Evolutionary conservation across 2,888 invertebrate species (phyloP), one percentile per base, ranked within the genome.

Genomic region (Drosophila yooni): DNA sequence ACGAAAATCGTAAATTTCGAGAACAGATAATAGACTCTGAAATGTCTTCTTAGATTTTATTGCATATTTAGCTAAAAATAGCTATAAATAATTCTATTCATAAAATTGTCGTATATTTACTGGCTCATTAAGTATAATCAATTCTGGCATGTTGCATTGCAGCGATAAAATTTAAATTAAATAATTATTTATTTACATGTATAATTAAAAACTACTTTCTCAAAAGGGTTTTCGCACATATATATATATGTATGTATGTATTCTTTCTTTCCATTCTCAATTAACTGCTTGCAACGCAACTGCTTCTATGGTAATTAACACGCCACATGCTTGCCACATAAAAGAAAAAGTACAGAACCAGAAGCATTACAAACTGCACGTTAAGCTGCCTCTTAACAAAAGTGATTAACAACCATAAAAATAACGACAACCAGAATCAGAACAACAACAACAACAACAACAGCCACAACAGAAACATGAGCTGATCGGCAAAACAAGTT

Each of bases 361-460:
- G 57, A 64, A 65, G 57, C 48, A 61, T 69, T 51, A 48, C 60
- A 70, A 56, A 50, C 74, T 65, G 61, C 69, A 65, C 81, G 71
- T 74, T 86, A 74, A 79, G 89, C 75, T 81, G 84, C 71, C 64
- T 70, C 78, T 79, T 82, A 87, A 79, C 73, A 69, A 76, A 70
- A 81, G 73, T 74, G 76, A 86, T 86, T 82, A 86, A 74, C 75
- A 82, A 70, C 75, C 70, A 66, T 64, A 68, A 79, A 76, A 80
- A 62, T 70, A 73, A 67, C 68, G 57, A 70, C 65, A 68, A 50
- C 70, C 66, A 71, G 67, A 74, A 43, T 63, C 51, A 43, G 61
- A 74, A 60, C 53, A 74, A 58, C 56, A 65, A 57, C 52, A 52
- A 59, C 57, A 50, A 33, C 62, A 70, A 51, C 60, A 62, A 6